Conservation (phyloP, 2,888 invertebrate species). For the Parnassius apollo region DNA sequence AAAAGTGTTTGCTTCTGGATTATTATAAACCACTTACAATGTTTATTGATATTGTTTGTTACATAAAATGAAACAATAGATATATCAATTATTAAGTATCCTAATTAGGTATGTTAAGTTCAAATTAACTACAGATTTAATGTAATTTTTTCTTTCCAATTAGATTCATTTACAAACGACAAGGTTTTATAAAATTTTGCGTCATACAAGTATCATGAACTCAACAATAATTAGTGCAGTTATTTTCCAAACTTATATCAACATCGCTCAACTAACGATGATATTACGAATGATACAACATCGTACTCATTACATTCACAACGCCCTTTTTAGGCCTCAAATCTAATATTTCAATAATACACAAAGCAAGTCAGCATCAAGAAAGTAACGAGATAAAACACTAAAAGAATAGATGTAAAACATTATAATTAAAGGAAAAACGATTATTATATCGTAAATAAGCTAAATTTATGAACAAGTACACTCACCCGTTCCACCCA, state of each 20-base stretch:
- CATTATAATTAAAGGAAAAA: neutral
- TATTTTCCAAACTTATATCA: neutral
- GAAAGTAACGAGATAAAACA: neutral
- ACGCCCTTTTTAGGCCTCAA: conserved; percentile 61
- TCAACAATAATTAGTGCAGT: neutral
- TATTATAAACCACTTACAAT: too few species aligned
- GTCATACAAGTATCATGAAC: neutral
- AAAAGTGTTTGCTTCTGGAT: too few species aligned
- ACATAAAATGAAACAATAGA: too few species aligned
- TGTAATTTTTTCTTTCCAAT: conserved; percentile 10
- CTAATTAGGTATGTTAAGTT: too few species aligned
- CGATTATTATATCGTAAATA: conserved; percentile 36
- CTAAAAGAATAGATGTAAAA: neutral
- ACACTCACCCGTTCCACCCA: conserved; percentile 73
- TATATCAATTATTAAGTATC: too few species aligned
- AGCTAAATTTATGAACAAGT: conserved; percentile 51
- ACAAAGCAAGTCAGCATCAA: neutral
- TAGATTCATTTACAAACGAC: conserved; percentile 2
- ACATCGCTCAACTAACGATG: conserved; percentile 20
- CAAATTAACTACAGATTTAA: too few species aligned
- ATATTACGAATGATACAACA: conserved; percentile 51
- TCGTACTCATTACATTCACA: conserved; percentile 47
- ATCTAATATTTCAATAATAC: conserved; percentile 8
- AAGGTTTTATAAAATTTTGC: neutral
- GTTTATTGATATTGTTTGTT: too few species aligned